A percentile compares a stretch with the other conserved stretches of the same genome.
phyloP scores from a whole-genome alignment of 64 coral and sea anemone species.

The Catalaphyllia jardinei region DNA sequence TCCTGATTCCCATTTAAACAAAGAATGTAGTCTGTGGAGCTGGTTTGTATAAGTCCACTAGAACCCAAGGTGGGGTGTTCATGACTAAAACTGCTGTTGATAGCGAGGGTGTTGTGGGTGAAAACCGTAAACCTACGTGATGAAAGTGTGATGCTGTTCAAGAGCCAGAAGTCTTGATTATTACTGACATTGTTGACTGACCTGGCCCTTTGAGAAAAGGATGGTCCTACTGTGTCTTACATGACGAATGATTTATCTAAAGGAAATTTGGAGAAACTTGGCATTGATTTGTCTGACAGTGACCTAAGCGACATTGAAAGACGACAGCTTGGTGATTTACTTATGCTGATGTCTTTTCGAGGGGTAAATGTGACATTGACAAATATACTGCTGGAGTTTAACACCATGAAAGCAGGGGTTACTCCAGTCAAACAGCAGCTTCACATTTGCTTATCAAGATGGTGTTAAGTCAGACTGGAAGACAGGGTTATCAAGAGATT shows the following conservation, averaged over 20 bases:
- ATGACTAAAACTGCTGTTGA: conserved; percentile 49
- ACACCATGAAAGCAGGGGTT: conserved; percentile 57
- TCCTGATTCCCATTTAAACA: conserved; percentile 51
- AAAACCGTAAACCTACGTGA: conserved; percentile 65
- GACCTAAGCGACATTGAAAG: neutral
- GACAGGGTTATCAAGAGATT: conserved; percentile 72
- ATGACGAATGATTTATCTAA: neutral
- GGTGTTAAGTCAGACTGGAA: conserved; percentile 55
- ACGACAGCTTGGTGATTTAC: neutral
- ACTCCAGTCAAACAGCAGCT: conserved; percentile 59
- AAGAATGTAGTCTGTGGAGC: conserved; percentile 43
- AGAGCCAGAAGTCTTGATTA: conserved; percentile 60
- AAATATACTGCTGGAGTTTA: conserved; percentile 22
- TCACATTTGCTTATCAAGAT: conserved; percentile 56
- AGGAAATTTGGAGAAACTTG: no score
- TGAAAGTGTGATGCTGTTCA: conserved; percentile 49
- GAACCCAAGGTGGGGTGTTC: conserved; percentile 46
- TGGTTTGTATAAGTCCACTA: conserved; percentile 56
- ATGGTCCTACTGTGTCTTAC: neutral
- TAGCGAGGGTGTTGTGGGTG: conserved; percentile 62
- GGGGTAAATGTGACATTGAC: conserved; percentile 36
- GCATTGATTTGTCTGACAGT: no score
- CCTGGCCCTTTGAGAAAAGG: conserved; percentile 1
- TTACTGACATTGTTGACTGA: conserved; percentile 25
- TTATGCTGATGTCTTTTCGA: conserved; percentile 38